Base-by-base conservation (phyloP, 1,140 invertebrate species). In the Monochamus saltuarius region DNA sequence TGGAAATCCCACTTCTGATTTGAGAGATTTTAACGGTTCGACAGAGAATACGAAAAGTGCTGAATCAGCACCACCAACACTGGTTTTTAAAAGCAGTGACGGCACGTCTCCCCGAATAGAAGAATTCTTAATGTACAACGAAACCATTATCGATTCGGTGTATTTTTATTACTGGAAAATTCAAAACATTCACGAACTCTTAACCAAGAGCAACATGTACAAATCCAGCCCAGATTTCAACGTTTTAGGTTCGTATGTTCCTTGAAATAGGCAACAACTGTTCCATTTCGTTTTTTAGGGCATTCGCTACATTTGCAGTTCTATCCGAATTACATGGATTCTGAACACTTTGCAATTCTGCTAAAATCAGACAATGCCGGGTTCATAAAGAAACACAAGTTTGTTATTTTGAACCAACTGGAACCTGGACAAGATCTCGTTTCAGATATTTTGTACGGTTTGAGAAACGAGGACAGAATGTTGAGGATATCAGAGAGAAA, bases 131-230 rank as follows among this genome's bases (percentile, higher is more conserved):
- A 45, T 36, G 4, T 61, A 61, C 49, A 71, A 71, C 45, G 52
- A 64, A 38, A 68, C 67, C 19, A 53, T 68, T 17, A 45, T 61
- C 8, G 55, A 58, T 19, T 60, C 52, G 17, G 45, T 64, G 13
- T 71, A 61, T 51, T 61, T 61, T 45, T 69, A 71, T 56, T 71
- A 66, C 47, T 71, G 69, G 69, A 53, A 61, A 50, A 63, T 71
- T 8, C 8, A 36, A 3, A 47, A 67, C 9, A 56, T 66, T 19
- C 47, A 17, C 9, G 47, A 65, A 16, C n/a, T 69, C 40, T 58
- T 67, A 36, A 29, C 14, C 7, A 67, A 62, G 57, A 60, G 14
- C 34, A 52, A 63, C 14, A 55, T 62, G 38, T 63, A 69, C 45
- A 54, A 65, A 7, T 60, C 61, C 9, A 71, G 69, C 54, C 40